Evolutionary conservation across 2,888 invertebrate species (phyloP), one percentile per base, ranked within the genome.

Genomic region (Hylaea fasciaria): DNA sequence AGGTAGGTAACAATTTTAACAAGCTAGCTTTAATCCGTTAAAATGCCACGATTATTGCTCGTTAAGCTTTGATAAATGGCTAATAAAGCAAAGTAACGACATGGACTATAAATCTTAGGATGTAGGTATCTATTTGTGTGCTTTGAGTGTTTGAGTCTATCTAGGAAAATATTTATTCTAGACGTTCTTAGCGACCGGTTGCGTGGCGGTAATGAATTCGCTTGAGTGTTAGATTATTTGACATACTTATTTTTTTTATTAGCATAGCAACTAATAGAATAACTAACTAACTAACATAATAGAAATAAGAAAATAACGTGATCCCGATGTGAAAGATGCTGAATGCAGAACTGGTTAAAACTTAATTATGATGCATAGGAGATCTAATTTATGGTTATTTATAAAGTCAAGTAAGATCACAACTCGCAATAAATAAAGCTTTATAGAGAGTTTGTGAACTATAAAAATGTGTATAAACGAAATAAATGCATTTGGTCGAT

Each of bases 51-150:
- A 86, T 86, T 85, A 86, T 82, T 78, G 83, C 81, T 82, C 84
- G 84, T 86, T 85, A 87, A 83, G 80, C 78, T 77, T 82, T 89
- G 86, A 89, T 85, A 82, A 83, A 87, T 88, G 83, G 84, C 76
- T 81, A 84, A 86, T 89, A 87, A 86, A 83, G 73, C 75, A 74
- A 78, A 83, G 76, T 81, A 84, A 84, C 77, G 75, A 80, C 73
- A 74, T 66, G 45, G 69, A 62, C 73, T 53, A 82, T 86, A 84
- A 85, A 86, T 86, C 83, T 83, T 73, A 62, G 65, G 71, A 71
- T 71, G 70, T 73, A 66, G 72, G 52, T 70, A 67, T 67, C 71
- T 71, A 74, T 74, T 71, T 73, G 74, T 64, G 62, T 65, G 49
- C 41, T 50, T 50, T 49, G 45, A 58, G 57, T 56, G 53, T 65